These are phyloP conservation scores for Thecophora atra DNA, from an alignment of 2,888 invertebrate genomes.

Conservation along the genomic window DNA sequence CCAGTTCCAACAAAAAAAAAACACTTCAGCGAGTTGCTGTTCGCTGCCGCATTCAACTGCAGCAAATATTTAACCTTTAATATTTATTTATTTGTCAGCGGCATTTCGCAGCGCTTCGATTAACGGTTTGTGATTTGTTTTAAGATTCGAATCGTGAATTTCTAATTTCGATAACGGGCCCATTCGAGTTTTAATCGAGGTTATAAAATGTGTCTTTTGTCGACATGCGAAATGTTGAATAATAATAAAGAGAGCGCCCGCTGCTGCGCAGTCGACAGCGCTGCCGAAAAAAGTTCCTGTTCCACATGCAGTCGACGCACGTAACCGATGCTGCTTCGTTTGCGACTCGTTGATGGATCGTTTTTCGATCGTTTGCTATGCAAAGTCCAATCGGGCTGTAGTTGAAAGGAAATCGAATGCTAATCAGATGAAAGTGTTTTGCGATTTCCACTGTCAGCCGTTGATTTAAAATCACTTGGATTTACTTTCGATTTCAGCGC, in stretches of 20 bases:
- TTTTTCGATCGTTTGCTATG: background rate
- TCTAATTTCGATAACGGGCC: background rate
- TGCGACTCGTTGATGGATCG: background rate
- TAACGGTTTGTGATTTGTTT: background rate
- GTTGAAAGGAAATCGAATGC: constrained; percentile 16
- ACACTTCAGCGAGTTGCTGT: too few relatives aligned
- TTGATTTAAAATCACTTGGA: background rate
- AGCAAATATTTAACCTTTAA: constrained; percentile 33
- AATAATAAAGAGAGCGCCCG: too few relatives aligned
- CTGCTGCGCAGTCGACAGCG: too few relatives aligned
- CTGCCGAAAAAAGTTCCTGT: too few relatives aligned
- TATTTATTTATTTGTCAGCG: constrained; percentile 3
- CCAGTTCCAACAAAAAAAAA: constrained; percentile 15
- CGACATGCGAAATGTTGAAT: background rate
- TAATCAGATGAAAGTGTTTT: constrained; percentile 26
- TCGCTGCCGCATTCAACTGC: background rate
- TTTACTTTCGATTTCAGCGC: constrained; percentile 12
- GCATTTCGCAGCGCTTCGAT: constrained; percentile 3
- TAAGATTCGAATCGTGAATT: background rate
- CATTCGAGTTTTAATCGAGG: background rate
- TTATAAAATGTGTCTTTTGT: background rate
- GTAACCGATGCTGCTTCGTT: background rate
- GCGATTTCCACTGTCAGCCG: constrained; percentile 6
- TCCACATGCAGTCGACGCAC: background rate
- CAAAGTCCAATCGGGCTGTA: too few relatives aligned